phyloP scores from a whole-genome alignment of 2,113 vertebrate species.

The Tinamus guttatus region DNA sequence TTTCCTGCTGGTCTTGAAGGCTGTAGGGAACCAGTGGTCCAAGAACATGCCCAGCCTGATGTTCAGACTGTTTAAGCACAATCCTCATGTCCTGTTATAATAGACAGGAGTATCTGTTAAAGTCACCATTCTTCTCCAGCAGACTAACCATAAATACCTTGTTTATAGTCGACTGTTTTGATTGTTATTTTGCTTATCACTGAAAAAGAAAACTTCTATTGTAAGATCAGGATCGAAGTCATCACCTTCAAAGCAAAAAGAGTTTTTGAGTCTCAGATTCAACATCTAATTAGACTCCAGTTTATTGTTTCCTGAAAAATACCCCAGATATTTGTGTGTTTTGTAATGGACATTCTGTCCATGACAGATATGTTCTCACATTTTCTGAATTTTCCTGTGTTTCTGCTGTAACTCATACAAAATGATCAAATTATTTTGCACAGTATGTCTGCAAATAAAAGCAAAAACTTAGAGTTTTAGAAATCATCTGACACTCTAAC shows the following conservation, averaged over 20 bases:
- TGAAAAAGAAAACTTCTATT: neutral
- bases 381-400: neutral
- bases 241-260: neutral
- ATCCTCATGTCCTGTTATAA: neutral
- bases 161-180: neutral
- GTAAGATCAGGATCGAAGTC: neutral
- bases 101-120: neutral
- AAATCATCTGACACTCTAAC: constrained; percentile 52
- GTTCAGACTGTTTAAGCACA: neutral
- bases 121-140: neutral
- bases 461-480: constrained; percentile 6
- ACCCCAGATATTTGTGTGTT: neutral
- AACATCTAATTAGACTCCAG: neutral
- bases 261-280: neutral
- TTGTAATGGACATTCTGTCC: neutral
- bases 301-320: neutral
- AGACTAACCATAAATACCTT: neutral
- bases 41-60: neutral
- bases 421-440: neutral
- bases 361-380: neutral
- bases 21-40: neutral
- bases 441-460: constrained; percentile 38
- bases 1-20: neutral
- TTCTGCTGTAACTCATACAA: neutral
- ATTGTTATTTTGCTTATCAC: neutral